Evolutionary conservation across 2,113 vertebrate genomes (phyloP), one percentile per base, ranked within the genome.

Genomic region (Arenaria interpres): DNA sequence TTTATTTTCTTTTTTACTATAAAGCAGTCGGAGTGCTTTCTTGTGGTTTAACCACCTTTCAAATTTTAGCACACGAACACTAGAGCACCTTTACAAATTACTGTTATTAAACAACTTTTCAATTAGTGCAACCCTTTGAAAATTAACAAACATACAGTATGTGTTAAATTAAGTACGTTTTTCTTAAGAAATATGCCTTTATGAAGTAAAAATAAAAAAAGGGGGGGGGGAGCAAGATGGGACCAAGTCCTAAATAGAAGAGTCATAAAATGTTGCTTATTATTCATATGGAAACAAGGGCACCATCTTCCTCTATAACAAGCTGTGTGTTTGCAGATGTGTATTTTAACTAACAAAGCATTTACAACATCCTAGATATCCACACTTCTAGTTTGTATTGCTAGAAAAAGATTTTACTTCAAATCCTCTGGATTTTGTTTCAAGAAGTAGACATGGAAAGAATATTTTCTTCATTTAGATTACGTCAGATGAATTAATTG

Each of bases 351-450:
- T 10, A 86, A 41, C 27, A 73, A 73, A 74, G 43, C 39, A 59
- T 27, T 63, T 25, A 12, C 4, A 62, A 17, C 25, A 60, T 10
- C 43, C 30, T 17, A 23, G 3, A 24, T 25, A 57, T 1, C 10
- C 12, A 6, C 3, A n/a, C n/a, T 71, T 67, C 7, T 32, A 6
- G 3, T 2, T 69, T n/a, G 24, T n/a, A 6, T 3, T 39, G 8
- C 32, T 43, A 23, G 8, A 33, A 21, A 35, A n/a, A 54, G 22
- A 22, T 51, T 68, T 83, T 23, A 7, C 50, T n/a, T 56, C n/a
- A 50, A n/a, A 21, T 50, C 39, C 10, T 80, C 35, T 6, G 12
- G 2, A 12, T 41, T 83, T 51, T 35, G 1, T 56, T 91, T 11
- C 16, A 93, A 20, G 4, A 24, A 53, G 21, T 3, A 76, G 69